Conservation (phyloP, 1,140 invertebrate genomes). For the Spodoptera litura region DNA sequence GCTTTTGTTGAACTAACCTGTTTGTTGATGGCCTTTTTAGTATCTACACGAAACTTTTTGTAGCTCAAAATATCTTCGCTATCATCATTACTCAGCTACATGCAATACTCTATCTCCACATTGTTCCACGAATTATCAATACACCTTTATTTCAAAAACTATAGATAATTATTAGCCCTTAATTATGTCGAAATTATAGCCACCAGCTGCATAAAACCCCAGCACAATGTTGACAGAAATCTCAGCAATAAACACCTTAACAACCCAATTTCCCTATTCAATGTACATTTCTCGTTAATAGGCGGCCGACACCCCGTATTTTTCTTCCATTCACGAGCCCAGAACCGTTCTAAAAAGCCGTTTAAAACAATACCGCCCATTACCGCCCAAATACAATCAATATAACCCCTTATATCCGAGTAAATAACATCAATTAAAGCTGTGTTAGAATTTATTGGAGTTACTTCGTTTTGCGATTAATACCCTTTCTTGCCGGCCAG, state of each 20-base stretch:
- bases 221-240: neutral
- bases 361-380: constrained; percentile 45
- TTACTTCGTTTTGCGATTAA: constrained; percentile 38
- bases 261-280: constrained; percentile 24
- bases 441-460: constrained; percentile 42
- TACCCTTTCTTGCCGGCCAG: constrained; percentile 28
- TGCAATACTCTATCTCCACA: no score
- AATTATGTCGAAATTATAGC: no score
- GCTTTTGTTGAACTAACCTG: no score
- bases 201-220: no score
- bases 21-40: no score
- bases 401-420: constrained; percentile 28
- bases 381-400: constrained; percentile 41
- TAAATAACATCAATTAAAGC: constrained; percentile 47
- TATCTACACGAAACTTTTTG: no score
- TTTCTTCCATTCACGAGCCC: constrained; percentile 4
- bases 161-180: no score
- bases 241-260: neutral
- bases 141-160: no score
- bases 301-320: constrained; percentile 1
- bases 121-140: no score
- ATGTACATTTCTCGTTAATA: constrained; percentile 35
- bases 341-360: constrained; percentile 9
- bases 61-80: no score
- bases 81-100: no score